Conservation (phyloP, 92 coral and sea anemone species). For the Diadumene lineata region DNA sequence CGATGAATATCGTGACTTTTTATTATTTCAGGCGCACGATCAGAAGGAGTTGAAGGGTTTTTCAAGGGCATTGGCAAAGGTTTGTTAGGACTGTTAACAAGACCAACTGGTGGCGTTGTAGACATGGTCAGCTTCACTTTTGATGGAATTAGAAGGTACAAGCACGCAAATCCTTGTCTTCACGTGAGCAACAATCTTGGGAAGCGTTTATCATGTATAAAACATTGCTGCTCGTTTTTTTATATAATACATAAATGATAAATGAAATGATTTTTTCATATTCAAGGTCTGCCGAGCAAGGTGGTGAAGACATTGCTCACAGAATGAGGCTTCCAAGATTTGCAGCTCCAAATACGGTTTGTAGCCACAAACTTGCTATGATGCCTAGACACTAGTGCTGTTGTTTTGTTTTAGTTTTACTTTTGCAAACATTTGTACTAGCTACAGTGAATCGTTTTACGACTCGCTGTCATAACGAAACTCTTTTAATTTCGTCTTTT, state of each 20-base stretch:
- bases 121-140: constrained; percentile 99
- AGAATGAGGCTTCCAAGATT: constrained; percentile 89
- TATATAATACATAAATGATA: no score
- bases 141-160: constrained; percentile 95
- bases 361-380: not conserved
- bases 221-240: no score
- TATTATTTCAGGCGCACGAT: constrained; percentile 71
- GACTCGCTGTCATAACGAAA: no score
- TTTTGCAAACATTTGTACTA: no score
- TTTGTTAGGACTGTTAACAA: constrained; percentile 81
- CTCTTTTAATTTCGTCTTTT: no score
- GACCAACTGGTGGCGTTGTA: constrained; percentile 93
- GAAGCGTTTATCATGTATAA: no score
- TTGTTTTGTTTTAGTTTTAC: not conserved
- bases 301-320: constrained; percentile 84
- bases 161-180: no score
- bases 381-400: not conserved
- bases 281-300: constrained; percentile 91
- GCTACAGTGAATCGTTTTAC: no score
- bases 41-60: constrained; percentile 97
- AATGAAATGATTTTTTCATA: not conserved
- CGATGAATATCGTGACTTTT: not conserved
- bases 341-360: constrained; percentile 83
- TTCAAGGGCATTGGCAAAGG: constrained; percentile 98
- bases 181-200: no score